phyloP scores from a whole-genome alignment of 2,888 invertebrate genomes.

The Drepanosiphum platanoidis region DNA sequence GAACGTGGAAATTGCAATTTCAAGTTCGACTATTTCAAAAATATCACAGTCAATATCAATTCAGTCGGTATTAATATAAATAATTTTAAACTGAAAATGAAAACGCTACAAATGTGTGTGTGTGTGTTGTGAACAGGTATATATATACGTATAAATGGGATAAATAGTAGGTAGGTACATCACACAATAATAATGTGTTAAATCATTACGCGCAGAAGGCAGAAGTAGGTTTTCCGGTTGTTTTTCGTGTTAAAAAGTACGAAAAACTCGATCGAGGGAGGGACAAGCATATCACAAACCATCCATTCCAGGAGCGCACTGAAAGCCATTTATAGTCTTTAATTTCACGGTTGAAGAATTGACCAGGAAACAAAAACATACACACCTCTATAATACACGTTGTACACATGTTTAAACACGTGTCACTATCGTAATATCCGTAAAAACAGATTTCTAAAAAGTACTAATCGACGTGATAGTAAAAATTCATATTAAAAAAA shows the following conservation, averaged over 20 bases:
- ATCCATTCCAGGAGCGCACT: slow-evolving; percentile 21
- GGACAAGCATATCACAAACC: neutral
- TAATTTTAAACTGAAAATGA: no score
- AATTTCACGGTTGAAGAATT: slow-evolving; percentile 62
- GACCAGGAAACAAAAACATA: slow-evolving; percentile 59
- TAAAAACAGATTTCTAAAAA: slow-evolving; percentile 58
- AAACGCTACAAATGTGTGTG: no score
- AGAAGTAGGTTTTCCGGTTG: slow-evolving; percentile 7
- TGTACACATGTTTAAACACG: slow-evolving; percentile 52
- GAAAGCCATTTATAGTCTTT: slow-evolving; percentile 59
- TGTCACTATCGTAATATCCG: slow-evolving; percentile 44
- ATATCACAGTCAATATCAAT: no score
- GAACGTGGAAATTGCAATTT: slow-evolving; percentile 22
- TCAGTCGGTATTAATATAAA: no score
- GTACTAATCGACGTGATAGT: slow-evolving; percentile 29
- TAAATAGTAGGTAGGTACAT: no score
- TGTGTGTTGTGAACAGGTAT: no score
- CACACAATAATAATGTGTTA: no score
- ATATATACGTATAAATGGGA: no score
- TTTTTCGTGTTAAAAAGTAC: slow-evolving; percentile 36
- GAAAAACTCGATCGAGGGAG: slow-evolving; percentile 27
- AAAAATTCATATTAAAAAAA: neutral
- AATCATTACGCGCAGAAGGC: neutral
- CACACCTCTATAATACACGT: slow-evolving; percentile 20
- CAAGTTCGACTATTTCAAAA: no score